These are phyloP conservation scores for Ibidorhyncha struthersii DNA, from an alignment of 2,113 vertebrate genomes.

Conservation along the genomic window DNA sequence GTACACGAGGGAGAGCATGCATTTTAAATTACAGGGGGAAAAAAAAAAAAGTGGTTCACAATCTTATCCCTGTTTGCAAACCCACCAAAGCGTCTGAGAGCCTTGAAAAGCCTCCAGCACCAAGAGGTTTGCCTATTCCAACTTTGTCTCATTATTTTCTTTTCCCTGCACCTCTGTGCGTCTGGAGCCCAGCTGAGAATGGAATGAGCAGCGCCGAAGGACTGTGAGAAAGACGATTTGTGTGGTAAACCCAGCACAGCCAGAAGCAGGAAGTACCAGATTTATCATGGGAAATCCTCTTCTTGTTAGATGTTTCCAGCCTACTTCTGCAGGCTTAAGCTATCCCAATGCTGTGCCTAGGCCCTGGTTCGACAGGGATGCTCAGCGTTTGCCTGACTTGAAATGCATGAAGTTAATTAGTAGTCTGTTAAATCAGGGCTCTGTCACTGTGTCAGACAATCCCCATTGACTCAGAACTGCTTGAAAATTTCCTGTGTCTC, in stretches of 20 bases:
- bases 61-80: conserved; percentile 60
- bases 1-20: conserved; percentile 26
- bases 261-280: conserved; percentile 69
- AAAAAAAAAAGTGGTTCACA: conserved; percentile 4
- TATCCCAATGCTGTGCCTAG: neutral
- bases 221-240: conserved; percentile 64
- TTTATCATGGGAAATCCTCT: conserved; percentile 71
- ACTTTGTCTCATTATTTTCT: conserved; percentile 51
- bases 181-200: conserved; percentile 71
- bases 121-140: conserved; percentile 47
- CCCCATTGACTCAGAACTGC: neutral
- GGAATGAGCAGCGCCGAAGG: conserved; percentile 50
- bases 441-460: conserved; percentile 13
- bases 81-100: conserved; percentile 46
- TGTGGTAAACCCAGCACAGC: conserved; percentile 67
- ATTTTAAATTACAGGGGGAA: conserved; percentile 41
- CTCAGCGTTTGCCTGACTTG: conserved; percentile 2
- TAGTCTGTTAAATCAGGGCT: conserved; percentile 18
- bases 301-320: conserved; percentile 63
- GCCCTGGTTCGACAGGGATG: neutral
- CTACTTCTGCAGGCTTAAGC: conserved; percentile 42
- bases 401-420: conserved; percentile 46
- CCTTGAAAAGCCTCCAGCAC: conserved; percentile 61
- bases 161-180: conserved; percentile 50
- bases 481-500: conserved; percentile 10